A percentile compares a stretch with the other conserved stretches of the same genome.
phyloP scores from a whole-genome alignment of 2,888 invertebrate species.

The Bombyx huttoni region DNA sequence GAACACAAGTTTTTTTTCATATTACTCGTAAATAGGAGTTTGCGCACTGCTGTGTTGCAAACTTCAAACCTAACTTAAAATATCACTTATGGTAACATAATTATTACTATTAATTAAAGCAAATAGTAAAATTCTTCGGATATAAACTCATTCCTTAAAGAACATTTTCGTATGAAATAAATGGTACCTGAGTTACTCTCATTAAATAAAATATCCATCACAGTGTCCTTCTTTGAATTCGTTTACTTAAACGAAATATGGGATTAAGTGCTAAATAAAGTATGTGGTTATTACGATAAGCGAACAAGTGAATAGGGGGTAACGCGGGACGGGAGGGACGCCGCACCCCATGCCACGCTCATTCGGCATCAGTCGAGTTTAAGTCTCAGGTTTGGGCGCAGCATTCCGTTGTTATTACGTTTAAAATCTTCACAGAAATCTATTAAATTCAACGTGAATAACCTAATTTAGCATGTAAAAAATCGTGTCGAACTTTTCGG shows the following conservation, averaged over 20 bases:
- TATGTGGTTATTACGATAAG: constrained; percentile 9
- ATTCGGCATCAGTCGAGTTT: constrained; percentile 60
- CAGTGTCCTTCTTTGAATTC: background rate
- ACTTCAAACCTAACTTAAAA: no score
- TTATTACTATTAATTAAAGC: no score
- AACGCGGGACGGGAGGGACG: constrained; percentile 25
- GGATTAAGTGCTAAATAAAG: background rate
- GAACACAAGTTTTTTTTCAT: no score
- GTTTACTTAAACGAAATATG: background rate
- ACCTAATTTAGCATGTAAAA: constrained; percentile 17
- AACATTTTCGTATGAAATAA: background rate
- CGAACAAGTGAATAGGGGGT: constrained; percentile 28
- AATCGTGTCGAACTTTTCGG: constrained; percentile 1
- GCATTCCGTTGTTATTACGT: constrained; percentile 46
- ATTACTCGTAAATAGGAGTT: no score
- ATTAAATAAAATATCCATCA: background rate
- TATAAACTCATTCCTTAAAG: no score
- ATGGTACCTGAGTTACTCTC: background rate
- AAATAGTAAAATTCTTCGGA: no score
- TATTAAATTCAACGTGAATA: background rate
- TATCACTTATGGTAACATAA: no score
- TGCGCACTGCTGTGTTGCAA: no score
- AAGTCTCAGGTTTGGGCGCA: constrained; percentile 67
- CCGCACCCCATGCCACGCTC: constrained; percentile 46
- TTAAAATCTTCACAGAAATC: constrained; percentile 16